Conservation (phyloP, 2,888 invertebrate genomes). For the Acanthoscelides obtectus region DNA sequence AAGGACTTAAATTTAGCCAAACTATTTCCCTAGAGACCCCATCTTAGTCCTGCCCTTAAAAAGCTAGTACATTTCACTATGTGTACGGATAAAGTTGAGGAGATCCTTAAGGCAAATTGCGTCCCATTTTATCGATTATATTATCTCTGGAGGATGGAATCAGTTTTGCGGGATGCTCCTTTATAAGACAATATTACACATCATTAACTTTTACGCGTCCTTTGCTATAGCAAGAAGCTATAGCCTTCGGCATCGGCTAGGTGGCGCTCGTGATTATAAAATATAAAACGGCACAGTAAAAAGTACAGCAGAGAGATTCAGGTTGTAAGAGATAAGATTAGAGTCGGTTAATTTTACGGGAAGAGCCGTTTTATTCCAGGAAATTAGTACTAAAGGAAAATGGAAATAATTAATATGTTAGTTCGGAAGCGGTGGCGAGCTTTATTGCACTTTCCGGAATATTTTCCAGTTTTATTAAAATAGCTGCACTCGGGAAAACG, state of each 20-base stretch:
- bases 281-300: neutral
- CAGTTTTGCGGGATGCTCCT: neutral
- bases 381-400: neutral
- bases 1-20: too few relatives aligned
- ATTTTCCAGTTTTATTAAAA: neutral
- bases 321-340: neutral
- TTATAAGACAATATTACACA: slow-evolving; percentile 1
- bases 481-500: neutral
- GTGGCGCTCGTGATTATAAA: neutral
- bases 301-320: neutral
- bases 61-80: too few relatives aligned
- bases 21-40: too few relatives aligned
- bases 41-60: too few relatives aligned
- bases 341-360: neutral
- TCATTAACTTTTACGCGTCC: slow-evolving; percentile 1
- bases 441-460: neutral
- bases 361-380: neutral
- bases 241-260: neutral
- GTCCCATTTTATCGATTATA: neutral
- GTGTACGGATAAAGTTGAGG: neutral
- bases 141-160: neutral
- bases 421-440: neutral
- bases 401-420: neutral
- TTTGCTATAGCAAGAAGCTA: neutral
- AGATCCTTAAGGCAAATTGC: neutral